Percentiles rank a stretch among this genome's conserved stretches.
Evolutionary conservation across 2,113 vertebrate species (phyloP).

Genomic region (Malaclemys terrapin): DNA sequence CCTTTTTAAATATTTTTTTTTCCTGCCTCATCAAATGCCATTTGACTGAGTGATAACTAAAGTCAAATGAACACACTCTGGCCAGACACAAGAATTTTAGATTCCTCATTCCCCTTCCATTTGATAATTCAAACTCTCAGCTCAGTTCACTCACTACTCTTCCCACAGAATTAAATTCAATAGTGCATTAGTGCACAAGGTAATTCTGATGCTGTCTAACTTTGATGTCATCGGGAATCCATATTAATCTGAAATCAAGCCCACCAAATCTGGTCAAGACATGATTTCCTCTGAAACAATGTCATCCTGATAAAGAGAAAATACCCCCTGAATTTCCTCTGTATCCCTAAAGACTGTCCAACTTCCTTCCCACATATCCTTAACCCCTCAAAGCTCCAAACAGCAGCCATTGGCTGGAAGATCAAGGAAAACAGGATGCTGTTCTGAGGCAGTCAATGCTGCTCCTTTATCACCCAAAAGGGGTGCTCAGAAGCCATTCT

Average conservation of each 20-base stretch:
- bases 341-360: background rate
- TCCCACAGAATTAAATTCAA: background rate
- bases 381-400: background rate
- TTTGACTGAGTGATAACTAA: background rate
- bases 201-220: background rate
- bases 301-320: background rate
- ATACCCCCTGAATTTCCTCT: background rate
- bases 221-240: background rate
- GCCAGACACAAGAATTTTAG: background rate
- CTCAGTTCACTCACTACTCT: background rate
- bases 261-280: background rate
- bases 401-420: background rate
- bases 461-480: background rate
- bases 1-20: background rate
- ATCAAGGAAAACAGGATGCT: background rate
- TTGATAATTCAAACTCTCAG: background rate
- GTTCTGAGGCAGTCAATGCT: background rate
- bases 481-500: background rate
- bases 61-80: background rate
- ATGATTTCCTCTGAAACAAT: background rate
- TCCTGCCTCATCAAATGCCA: background rate
- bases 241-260: background rate
- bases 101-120: background rate
- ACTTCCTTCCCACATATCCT: background rate
- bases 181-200: fast-evolving